Evolutionary conservation across 2,888 invertebrate species (phyloP).

Genomic region (Drosophila longiperda): DNA sequence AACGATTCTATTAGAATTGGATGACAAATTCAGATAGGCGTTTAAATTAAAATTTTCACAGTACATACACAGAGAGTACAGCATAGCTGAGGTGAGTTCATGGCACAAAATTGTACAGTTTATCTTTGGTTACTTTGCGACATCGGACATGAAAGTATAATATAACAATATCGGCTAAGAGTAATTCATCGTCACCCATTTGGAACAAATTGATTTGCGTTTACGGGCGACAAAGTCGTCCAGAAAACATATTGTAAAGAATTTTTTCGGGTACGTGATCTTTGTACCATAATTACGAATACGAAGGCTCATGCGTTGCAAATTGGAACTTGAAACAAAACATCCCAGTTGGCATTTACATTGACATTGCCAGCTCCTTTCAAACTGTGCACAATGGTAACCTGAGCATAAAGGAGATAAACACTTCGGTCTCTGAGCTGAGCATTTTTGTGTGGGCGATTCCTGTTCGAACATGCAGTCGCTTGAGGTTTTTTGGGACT

Average conservation of each 20-base stretch:
- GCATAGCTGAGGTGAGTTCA: constrained; percentile 27
- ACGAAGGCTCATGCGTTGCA: constrained; percentile 69
- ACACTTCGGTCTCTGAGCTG: constrained; percentile 21
- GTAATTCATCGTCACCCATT: constrained; percentile 62
- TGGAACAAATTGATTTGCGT: constrained; percentile 81
- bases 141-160: constrained; percentile 31
- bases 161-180: constrained; percentile 22
- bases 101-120: constrained; percentile 44
- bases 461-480: constrained; percentile 31
- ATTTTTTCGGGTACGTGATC: constrained; percentile 47
- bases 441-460: constrained; percentile 36
- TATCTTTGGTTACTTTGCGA: constrained; percentile 55
- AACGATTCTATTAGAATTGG: constrained; percentile 45
- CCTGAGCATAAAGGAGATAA: constrained; percentile 38
- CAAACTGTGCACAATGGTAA: constrained; percentile 34
- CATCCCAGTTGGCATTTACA: constrained; percentile 48
- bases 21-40: constrained; percentile 72
- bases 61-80: constrained; percentile 16
- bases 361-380: constrained; percentile 32
- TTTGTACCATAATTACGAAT: constrained; percentile 61
- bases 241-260: constrained; percentile 34
- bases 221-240: constrained; percentile 60
- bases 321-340: constrained; percentile 64
- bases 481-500: constrained; percentile 14
- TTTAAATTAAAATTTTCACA: constrained; percentile 80